Base-by-base conservation (phyloP, 1,140 invertebrate genomes). In the Oppia nitens region DNA sequence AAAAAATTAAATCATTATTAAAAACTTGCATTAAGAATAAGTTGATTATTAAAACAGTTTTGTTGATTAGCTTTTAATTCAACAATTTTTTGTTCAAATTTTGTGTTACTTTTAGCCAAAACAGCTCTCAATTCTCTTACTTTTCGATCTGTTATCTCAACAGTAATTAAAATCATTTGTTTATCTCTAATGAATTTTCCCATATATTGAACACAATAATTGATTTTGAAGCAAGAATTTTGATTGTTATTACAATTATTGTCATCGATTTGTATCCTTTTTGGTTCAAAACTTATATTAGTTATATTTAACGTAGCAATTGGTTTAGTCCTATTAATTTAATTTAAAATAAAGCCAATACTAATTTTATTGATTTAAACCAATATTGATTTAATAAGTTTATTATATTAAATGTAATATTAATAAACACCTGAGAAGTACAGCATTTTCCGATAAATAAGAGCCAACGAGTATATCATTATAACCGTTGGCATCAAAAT, bases 391-490 rank as follows among this genome's bases (percentile, higher is more conserved):
- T 40, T 40, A 40, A 9, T 40, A 9, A 17, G 17, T 17, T 17
- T 40, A 40, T 40, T 17, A 40, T 9, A 9, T 40, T 6, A 40
- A 6, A 9, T 40, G 17, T 40, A 17, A 6, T 9, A 40, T n/a
- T n/a, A 40, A 40, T 6, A 9, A 40, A 40, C 21, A 57, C 53
- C 57, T 32, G 4, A 60, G 27, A 2, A 60, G 21, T 14, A 62
- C 20, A 0, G 58, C 57, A 12, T 47, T 55, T 40, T 60, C 55
- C 23, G 57, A 59, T 3, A 60, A 17, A 32, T 62, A 62, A 2
- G 59, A 47, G 14, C 60, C 60, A 21, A 62, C 24, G 11, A 62
- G 23, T 27, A 62, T 26, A 51, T 62, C 60, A 50, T 29, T 49
- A 29, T 29, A 62, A 17, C 29, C 49, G 50, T 62, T 61, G 4